Conservation (phyloP, 2,888 invertebrate genomes). For the Shargacucullia verbasci region DNA sequence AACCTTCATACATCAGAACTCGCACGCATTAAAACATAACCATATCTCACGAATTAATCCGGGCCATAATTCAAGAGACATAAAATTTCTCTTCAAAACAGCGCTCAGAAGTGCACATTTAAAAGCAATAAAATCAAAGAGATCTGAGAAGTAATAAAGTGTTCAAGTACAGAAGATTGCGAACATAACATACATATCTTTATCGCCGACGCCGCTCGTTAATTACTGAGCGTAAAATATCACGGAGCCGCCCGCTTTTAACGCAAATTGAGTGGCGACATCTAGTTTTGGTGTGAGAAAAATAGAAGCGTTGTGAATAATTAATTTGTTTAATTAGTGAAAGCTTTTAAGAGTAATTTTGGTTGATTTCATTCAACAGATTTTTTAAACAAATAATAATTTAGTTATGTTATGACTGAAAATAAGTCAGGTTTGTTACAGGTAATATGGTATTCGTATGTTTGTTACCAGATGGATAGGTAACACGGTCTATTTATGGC, state of each 20-base stretch:
- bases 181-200: slow-evolving; percentile 56
- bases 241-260: slow-evolving; percentile 20
- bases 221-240: slow-evolving; percentile 51
- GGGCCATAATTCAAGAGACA: slow-evolving; percentile 34
- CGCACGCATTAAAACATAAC: slow-evolving; percentile 20
- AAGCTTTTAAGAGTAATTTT: background rate
- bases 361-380: background rate
- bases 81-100: slow-evolving; percentile 43
- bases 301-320: slow-evolving; percentile 10
- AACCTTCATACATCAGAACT: slow-evolving; percentile 34
- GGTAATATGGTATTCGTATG: too few relatives aligned
- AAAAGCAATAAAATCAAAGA: slow-evolving; percentile 55
- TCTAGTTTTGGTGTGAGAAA: slow-evolving; percentile 36
- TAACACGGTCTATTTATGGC: too few relatives aligned
- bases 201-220: slow-evolving; percentile 46
- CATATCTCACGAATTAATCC: slow-evolving; percentile 40
- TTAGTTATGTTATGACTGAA: too few relatives aligned
- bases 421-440: too few relatives aligned
- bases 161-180: slow-evolving; percentile 47
- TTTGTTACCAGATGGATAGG: too few relatives aligned
- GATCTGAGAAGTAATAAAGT: slow-evolving; percentile 51
- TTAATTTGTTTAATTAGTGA: slow-evolving; percentile 5
- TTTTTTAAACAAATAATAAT: background rate
- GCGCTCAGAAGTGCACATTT: slow-evolving; percentile 43
- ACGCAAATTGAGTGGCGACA: slow-evolving; percentile 33